phyloP scores from a whole-genome alignment of 2,113 vertebrate species.

The Sceloporus tristichus region DNA sequence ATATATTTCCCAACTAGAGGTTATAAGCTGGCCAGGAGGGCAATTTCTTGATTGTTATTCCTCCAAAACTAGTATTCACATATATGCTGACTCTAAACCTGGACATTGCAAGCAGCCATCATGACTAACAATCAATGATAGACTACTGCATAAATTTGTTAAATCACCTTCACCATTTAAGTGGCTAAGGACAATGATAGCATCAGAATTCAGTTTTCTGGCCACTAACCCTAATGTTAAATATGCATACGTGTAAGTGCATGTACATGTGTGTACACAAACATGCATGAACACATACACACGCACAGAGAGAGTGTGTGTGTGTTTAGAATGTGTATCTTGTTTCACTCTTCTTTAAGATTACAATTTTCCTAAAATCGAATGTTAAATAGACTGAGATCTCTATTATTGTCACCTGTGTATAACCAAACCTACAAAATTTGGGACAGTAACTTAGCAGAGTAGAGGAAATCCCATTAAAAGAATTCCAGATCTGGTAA shows the following conservation, averaged over 20 bases:
- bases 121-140: background rate
- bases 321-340: background rate
- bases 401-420: background rate
- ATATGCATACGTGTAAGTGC: background rate
- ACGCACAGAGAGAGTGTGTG: background rate
- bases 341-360: background rate
- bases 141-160: background rate
- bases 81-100: background rate
- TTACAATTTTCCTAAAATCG: background rate
- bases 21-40: background rate
- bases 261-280: background rate
- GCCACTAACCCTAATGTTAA: background rate
- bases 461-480: background rate
- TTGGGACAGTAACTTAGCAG: background rate
- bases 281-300: background rate
- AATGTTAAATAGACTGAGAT: background rate
- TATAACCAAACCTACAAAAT: slow-evolving; percentile 55
- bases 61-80: background rate
- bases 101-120: background rate
- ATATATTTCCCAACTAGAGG: background rate
- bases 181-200: background rate
- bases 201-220: background rate
- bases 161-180: background rate
- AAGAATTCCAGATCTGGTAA: slow-evolving; percentile 28
- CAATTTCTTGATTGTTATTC: background rate